Evolutionary conservation across 2,888 invertebrate genomes (phyloP).

Genomic region (Calameuta filiformis): DNA sequence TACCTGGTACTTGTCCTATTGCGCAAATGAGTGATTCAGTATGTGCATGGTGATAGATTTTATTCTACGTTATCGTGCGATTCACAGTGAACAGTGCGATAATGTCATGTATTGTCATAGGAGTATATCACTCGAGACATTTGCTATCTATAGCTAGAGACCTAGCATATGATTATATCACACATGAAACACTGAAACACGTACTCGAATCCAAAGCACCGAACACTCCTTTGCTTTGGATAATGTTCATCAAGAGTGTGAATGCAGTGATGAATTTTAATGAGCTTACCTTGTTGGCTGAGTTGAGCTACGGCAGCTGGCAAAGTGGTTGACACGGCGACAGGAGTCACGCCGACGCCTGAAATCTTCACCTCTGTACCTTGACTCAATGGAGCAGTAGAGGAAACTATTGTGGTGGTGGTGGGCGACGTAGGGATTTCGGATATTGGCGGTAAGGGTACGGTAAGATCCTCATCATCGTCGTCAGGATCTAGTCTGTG

Average conservation of each 20-base stretch:
- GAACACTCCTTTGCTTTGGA: neutral
- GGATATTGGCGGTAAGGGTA: slow-evolving; percentile 40
- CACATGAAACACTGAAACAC: neutral
- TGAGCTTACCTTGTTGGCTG: slow-evolving; percentile 69
- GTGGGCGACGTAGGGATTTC: slow-evolving; percentile 30
- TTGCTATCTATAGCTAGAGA: slow-evolving; percentile 7
- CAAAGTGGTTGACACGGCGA: slow-evolving; percentile 72
- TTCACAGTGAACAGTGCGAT: slow-evolving; percentile 1
- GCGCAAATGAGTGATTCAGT: slow-evolving; percentile 42
- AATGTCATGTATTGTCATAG: slow-evolving; percentile 6
- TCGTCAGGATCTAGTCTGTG: slow-evolving; percentile 75
- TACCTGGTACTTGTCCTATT: slow-evolving; percentile 74
- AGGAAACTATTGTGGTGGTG: slow-evolving; percentile 24
- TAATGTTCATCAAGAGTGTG: neutral
- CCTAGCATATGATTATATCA: neutral
- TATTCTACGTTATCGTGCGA: neutral
- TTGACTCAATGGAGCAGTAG: slow-evolving; percentile 46
- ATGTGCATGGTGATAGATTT: slow-evolving; percentile 18
- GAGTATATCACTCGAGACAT: neutral
- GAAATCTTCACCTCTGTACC: slow-evolving; percentile 73
- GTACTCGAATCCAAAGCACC: neutral
- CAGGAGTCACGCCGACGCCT: slow-evolving; percentile 71
- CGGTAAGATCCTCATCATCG: slow-evolving; percentile 66
- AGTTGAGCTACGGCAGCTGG: slow-evolving; percentile 74
- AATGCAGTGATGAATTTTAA: neutral